Conservation (phyloP, 1,140 invertebrate genomes). For the Tetragnatha versicolor region DNA sequence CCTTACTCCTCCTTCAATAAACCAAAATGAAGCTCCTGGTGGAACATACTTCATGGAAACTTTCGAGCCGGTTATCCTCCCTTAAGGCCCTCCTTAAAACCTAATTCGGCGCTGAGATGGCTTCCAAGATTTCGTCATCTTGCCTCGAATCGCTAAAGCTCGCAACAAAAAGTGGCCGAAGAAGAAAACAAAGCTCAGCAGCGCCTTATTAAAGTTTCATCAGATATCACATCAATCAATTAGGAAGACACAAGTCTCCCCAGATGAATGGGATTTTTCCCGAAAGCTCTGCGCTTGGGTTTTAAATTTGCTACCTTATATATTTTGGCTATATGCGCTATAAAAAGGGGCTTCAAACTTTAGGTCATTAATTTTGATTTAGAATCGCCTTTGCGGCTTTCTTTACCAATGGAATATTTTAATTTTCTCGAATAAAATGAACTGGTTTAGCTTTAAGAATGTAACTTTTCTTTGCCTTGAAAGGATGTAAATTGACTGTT, state of each 20-base stretch:
- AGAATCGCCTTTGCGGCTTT: neutral
- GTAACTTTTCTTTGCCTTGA: neutral
- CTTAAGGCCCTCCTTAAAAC: neutral
- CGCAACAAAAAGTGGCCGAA: neutral
- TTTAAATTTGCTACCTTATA: neutral
- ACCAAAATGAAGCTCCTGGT: neutral
- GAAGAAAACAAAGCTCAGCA: neutral
- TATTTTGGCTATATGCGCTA: neutral
- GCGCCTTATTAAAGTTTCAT: constrained; percentile 34
- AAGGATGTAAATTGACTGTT: too few species aligned
- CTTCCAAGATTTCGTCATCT: neutral
- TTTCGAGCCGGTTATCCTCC: neutral
- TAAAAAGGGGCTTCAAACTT: constrained; percentile 1
- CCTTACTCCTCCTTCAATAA: neutral
- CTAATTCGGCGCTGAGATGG: neutral
- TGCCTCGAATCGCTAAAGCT: constrained; percentile 1
- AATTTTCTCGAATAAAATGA: neutral
- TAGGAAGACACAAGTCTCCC: constrained; percentile 1
- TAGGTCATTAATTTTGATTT: constrained; percentile 26
- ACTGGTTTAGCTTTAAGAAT: neutral
- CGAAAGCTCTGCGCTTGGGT: neutral
- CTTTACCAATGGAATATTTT: neutral
- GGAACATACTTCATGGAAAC: constrained; percentile 5
- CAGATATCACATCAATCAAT: constrained; percentile 44
- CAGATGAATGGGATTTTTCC: neutral